Base-by-base conservation (phyloP, 2,113 vertebrate species). In the Cavia porcellus region DNA sequence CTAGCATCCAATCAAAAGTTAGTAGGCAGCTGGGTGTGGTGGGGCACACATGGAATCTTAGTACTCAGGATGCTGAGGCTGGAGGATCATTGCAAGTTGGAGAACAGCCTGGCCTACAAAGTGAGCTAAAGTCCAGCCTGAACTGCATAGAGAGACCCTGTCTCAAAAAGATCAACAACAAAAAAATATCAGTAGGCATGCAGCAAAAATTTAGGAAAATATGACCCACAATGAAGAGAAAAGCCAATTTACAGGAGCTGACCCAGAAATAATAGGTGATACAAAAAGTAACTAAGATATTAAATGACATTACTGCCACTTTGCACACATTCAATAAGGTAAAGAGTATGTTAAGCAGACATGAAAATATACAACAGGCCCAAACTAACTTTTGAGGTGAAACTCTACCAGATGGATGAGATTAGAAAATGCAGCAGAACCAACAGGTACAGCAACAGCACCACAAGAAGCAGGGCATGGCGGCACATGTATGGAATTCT, bases 361-460 rank as follows among this genome's bases (percentile, higher is more conserved):
- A 86, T 70, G 32, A 52, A 93, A n/a, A 77, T 25, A 85, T 32
- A 93, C 70, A 86, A 92, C 0, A 79, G 25, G 72, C 2, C 35
- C 55, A 87, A 87, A 82, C 15, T 94, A 74, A 90, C 57, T 87
- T 64, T 64, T 81, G 12, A 92, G 7, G 72, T 86, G 28, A 86
- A 85, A 86, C 28, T 80, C 3, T 72, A 93, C 35, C 57, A 45
- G n/a, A 11, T 50, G 25, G 28, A 90, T 86, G 89, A 94, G 55
- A 64, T 62, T 66, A 81, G 22, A 93, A 0, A 45, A 6, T 80
- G 12, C 13, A 72, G 7, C 52, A 72, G 17, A 92, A 86, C 32
- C 15, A 61, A 42, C 68, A 93, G 89, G 47, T 50, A 79, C 5
- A 61, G 50, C 32, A 77, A 87, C 9, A 81, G 42, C 35, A 79